Evolutionary conservation across 2,113 vertebrate genomes (phyloP), one percentile per base, ranked within the genome.

Genomic region (Solea senegalensis): DNA sequence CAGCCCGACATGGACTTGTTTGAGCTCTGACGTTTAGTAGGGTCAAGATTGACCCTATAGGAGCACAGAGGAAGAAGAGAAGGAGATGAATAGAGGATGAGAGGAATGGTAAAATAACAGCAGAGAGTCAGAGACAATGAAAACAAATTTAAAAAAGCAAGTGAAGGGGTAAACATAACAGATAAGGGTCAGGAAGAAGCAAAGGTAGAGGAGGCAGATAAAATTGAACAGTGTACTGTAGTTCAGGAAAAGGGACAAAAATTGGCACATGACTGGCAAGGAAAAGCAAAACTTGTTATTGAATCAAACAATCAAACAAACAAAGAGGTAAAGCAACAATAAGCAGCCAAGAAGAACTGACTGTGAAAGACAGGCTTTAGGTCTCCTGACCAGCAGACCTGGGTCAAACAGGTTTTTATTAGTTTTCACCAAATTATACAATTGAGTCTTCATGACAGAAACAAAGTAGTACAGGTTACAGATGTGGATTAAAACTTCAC

Each of bases 21-120:
- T 95, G 96, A 97, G 92, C 94, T 95, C 94, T 96, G 96, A 89
- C 96, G 95, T 94, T 98, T 97, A 95, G 96, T 96, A 88, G 96
- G 96, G 95, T 98, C 96, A 94, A 98, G 95, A 95, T 95, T 96
- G 95, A 98, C 96, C 96, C 96, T 98, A 48, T 48, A 82, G 82
- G 87, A 86, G 75, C 79, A 90, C 83, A 89, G 83, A 90, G 84
- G 80, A 74, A 90, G 86, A 88, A 81, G 76, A 88, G 69, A 86
- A 82, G 64, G 68, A 80, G 60, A 79, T 82, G 81, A 82, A 61
- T 80, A 81, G 57, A 76, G 62, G 78, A 72, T 73, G 74, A 78
- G 77, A 84, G 71, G 79, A 81, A 81, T 80, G 83, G 84, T 34
- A 77, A 77, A 75, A 61, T 66, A 57, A 50, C 74, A 68, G 79